Evolutionary conservation across 2,888 invertebrate genomes (phyloP), one percentile per base, ranked within the genome.

Genomic region (Steinernema carpocapsae): DNA sequence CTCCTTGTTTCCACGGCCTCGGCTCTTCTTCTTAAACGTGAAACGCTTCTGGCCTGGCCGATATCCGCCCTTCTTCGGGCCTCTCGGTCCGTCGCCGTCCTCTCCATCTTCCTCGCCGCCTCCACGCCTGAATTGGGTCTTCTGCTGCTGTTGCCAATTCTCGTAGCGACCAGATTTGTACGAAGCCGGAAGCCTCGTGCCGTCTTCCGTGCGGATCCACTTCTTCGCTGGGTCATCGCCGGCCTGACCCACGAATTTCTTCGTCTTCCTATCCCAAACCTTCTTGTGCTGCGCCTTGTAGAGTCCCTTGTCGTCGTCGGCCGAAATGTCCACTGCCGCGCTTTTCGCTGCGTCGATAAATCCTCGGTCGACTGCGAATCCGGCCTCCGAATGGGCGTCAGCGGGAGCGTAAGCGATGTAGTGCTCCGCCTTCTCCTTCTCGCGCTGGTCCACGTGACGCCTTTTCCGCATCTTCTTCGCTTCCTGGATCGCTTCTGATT

Each of bases 161-260:
- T 88, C 88, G 88, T 90, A 91, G 86, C 89, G 91, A 72, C 95
- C 93, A 76, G 94, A 93, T 89, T 96, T 96, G 89, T 94, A 97
- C 17, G 84, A 78, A 0, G 96, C 94, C 0, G 96, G 93, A 83
- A 99, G 94, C 92, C 84, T 82, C 0, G 84, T 84, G 19, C 87
- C 99, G 77, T 95, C 95, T 89, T 99, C 99, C 0, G 97, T 97
- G 84, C 93, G 92, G 80, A 99, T 95, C 89, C 93, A 94, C 73
- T 92, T 92, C 26, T 89, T 89, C 80, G 92, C 76, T 22, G 81
- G 79, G 80, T 87, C 78, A 72, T 82, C 74, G 71, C 79, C 71
- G 71, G 77, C 51, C 59, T 79, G 78, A 29, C 87, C 86, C 43
- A 97, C 92, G 92, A 94, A 95, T 90, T 94, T 96, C 91, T 97